A percentile compares a stretch with the other conserved stretches of the same genome.
These are phyloP conservation scores for Hystrix brachyura DNA, from an alignment of 2,113 vertebrate species.

Conservation along the genomic window DNA sequence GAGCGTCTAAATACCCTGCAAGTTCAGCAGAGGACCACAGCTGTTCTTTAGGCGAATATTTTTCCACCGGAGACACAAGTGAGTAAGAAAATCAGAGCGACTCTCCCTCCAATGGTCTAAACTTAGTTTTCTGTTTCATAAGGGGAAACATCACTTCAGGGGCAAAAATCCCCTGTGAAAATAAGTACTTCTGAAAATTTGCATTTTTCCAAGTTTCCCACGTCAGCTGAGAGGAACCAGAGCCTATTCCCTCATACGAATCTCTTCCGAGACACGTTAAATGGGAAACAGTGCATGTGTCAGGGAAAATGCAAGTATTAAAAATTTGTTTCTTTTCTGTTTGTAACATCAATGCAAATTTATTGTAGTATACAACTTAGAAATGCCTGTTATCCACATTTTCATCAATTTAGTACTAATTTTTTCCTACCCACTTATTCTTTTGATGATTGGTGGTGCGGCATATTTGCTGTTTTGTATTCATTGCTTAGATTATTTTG, in stretches of 20 bases:
- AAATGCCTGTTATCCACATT: not conserved
- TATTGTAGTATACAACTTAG: not conserved
- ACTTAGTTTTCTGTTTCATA: conserved; percentile 16
- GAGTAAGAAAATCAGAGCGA: not conserved
- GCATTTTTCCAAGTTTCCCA: not conserved
- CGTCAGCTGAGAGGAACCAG: not conserved
- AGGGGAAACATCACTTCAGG: not conserved
- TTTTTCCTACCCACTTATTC: not conserved
- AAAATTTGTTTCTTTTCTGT: not conserved
- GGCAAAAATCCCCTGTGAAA: not conserved
- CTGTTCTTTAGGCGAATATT: not conserved
- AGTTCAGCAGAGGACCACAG: not conserved
- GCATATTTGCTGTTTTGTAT: not conserved
- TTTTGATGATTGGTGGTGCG: not conserved
- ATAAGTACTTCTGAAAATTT: not conserved
- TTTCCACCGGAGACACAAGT: not conserved
- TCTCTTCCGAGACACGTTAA: not conserved
- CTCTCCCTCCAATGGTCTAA: not conserved
- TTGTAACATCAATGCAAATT: conserved; percentile 33
- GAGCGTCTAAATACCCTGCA: not conserved
- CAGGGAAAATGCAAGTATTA: not conserved
- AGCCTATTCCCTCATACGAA: not conserved
- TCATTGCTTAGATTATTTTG: not conserved
- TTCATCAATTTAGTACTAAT: not conserved
- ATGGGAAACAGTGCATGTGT: not conserved